phyloP scores from a whole-genome alignment of 2,113 vertebrate genomes.

The Pteropus alecto region DNA sequence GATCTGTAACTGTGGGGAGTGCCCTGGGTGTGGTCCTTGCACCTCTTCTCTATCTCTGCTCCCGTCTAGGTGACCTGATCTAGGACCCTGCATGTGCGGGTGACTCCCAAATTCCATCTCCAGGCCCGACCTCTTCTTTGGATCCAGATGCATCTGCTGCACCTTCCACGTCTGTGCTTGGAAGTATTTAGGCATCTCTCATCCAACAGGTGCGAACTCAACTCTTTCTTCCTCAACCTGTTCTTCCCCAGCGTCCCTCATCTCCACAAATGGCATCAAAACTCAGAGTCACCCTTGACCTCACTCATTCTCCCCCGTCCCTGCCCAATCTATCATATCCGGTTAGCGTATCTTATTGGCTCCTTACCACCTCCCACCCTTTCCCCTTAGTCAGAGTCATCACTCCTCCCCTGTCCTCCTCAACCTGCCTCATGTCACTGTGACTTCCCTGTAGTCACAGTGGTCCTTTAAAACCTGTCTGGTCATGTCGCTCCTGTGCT shows the following conservation, averaged over 20 bases:
- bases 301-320: neutral
- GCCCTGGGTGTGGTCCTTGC: neutral
- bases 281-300: neutral
- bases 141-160: neutral
- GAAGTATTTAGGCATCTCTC: neutral
- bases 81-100: neutral
- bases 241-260: neutral
- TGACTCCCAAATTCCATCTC: neutral
- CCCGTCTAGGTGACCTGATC: neutral
- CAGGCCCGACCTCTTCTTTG: neutral
- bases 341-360: neutral
- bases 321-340: neutral
- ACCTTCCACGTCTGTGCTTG: neutral
- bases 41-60: neutral
- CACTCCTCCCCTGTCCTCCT: neutral
- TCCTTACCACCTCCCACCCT: neutral
- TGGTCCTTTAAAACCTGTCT: neutral
- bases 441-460: neutral
- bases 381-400: neutral
- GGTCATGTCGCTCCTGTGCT: neutral
- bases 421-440: neutral
- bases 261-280: neutral
- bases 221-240: neutral
- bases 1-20: neutral
- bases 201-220: neutral